A percentile compares a stretch with the other conserved stretches of the same genome.
These are phyloP conservation scores for Lepus americanus DNA, from an alignment of 2,113 vertebrate genomes.

Conservation along the genomic window DNA sequence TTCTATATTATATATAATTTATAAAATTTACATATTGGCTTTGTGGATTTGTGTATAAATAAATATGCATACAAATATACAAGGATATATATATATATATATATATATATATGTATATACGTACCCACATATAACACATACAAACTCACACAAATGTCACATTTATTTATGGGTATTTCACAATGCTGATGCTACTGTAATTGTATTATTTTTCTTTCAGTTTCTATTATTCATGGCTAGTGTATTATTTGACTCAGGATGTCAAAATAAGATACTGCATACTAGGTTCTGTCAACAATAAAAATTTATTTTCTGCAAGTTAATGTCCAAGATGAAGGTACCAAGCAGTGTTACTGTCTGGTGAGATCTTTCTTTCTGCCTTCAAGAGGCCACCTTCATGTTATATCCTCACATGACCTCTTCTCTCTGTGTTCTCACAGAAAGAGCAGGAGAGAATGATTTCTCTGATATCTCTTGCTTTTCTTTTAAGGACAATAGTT, in stretches of 20 bases:
- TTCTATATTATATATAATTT: neutral
- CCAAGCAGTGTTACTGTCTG: neutral
- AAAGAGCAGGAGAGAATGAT: neutral
- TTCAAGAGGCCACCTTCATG: neutral
- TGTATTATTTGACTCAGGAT: neutral
- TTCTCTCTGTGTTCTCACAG: neutral
- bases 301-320: neutral
- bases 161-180: constrained; percentile 36
- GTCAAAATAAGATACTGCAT: neutral
- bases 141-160: neutral
- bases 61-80: neutral
- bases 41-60: neutral
- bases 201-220: neutral
- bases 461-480: neutral
- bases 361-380: neutral
- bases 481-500: neutral
- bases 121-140: too few relatives aligned
- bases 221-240: neutral
- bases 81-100: neutral
- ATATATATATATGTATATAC: too few relatives aligned
- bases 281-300: neutral
- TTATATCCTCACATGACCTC: neutral
- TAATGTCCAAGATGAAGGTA: neutral
- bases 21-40: neutral
- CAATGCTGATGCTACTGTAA: neutral